phyloP scores from a whole-genome alignment of 2,113 vertebrate species.

The Pardalotus punctatus region DNA sequence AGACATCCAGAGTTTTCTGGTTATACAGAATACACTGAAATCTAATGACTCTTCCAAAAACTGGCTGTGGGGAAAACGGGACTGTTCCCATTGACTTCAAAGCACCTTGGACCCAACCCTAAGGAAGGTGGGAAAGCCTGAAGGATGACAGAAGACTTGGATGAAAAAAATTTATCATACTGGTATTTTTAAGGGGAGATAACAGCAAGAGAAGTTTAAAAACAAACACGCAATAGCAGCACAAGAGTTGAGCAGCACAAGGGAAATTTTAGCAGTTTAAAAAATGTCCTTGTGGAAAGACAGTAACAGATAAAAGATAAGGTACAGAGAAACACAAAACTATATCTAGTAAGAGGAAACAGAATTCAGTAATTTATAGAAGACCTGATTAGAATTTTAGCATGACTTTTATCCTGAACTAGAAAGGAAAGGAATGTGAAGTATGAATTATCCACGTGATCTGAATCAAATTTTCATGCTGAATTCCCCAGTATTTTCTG shows the following conservation, averaged over 20 bases:
- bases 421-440: not conserved
- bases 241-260: fast-evolving
- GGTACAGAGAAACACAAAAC: not conserved
- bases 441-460: conserved; percentile 9
- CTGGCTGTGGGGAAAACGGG: not conserved
- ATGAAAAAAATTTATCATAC: not conserved
- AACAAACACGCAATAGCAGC: not conserved
- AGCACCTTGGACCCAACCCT: not conserved
- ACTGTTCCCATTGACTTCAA: not conserved
- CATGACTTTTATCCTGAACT: not conserved
- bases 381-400: not conserved
- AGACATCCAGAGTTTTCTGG: not conserved
- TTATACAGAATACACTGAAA: not conserved
- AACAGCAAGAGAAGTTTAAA: not conserved
- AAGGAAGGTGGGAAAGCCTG: not conserved
- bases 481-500: not conserved
- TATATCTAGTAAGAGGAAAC: not conserved
- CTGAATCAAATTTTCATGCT: conserved; percentile 20
- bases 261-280: not conserved
- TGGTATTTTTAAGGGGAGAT: not conserved
- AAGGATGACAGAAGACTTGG: not conserved
- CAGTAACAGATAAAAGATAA: not conserved
- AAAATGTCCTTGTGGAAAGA: not conserved
- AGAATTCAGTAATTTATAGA: not conserved
- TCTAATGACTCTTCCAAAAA: not conserved